Evolutionary conservation across 1,140 invertebrate genomes (phyloP).

Genomic region (Drosophila albomicans): DNA sequence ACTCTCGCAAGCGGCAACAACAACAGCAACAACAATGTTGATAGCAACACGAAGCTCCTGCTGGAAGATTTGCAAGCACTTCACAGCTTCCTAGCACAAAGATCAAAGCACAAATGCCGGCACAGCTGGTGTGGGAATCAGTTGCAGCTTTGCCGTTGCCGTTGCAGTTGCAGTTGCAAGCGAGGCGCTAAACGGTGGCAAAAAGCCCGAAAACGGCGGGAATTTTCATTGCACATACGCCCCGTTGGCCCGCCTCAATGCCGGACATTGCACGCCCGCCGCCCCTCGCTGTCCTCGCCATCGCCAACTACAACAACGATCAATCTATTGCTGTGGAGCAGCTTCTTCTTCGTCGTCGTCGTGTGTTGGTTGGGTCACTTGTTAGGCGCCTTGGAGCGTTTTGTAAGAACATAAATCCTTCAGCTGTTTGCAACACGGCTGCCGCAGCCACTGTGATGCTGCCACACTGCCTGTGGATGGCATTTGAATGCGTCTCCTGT

Average conservation of each 20-base stretch:
- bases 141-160: conserved; percentile 38
- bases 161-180: conserved; percentile 5
- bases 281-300: background rate
- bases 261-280: conserved; percentile 28
- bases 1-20: conserved; percentile 6
- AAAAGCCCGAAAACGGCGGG: conserved; percentile 55
- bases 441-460: conserved; percentile 8
- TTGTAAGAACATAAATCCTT: conserved; percentile 84
- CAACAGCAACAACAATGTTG: conserved; percentile 9
- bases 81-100: conserved; percentile 61
- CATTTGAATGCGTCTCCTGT: conserved; percentile 66
- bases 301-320: conserved; percentile 46
- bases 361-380: conserved; percentile 65
- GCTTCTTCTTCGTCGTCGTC: conserved; percentile 24
- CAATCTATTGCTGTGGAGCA: conserved; percentile 64
- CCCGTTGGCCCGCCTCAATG: conserved; percentile 57
- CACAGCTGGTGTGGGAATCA: conserved; percentile 64
- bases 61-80: conserved; percentile 66
- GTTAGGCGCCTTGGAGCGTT: conserved; percentile 79
- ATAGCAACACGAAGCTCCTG: conserved; percentile 31
- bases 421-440: conserved; percentile 61
- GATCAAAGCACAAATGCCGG: conserved; percentile 72
- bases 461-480: conserved; percentile 44
- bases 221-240: conserved; percentile 79
- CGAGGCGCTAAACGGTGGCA: conserved; percentile 76